Evolutionary conservation across 2,797 vertebrate species (phyloP).

Genomic region (Chloroceryle inda): DNA sequence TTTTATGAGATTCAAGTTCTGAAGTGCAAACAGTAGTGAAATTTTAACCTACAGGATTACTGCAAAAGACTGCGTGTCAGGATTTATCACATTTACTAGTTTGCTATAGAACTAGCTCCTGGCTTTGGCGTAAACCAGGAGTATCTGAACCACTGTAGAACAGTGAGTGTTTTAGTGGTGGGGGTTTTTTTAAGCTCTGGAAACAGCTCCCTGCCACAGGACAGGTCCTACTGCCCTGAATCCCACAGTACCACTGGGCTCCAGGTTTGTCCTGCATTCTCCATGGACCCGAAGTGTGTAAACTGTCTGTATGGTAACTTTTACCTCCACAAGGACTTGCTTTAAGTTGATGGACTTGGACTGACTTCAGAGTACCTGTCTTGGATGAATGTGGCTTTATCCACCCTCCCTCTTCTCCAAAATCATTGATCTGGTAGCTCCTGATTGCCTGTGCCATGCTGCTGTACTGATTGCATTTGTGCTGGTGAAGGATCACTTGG

Average conservation of each 20-base stretch:
- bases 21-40: neutral
- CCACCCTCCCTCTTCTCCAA: neutral
- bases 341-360: neutral
- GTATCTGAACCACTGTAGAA: neutral
- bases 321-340: rapidly evolving
- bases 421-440: neutral
- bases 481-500: neutral
- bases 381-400: neutral
- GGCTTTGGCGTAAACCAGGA: neutral
- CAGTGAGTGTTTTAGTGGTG: neutral
- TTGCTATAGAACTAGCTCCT: neutral
- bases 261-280: too few species aligned
- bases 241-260: too few species aligned
- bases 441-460: neutral
- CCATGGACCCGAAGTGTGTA: too few species aligned
- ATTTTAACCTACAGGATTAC: neutral
- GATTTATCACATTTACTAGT: neutral
- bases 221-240: too few species aligned
- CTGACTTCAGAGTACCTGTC: neutral
- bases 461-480: neutral
- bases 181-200: neutral
- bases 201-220: too few species aligned
- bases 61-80: neutral
- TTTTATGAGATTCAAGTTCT: neutral
- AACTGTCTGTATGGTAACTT: neutral